Conservation (phyloP, 2,888 invertebrate species). For the Drosophila ezoana region DNA sequence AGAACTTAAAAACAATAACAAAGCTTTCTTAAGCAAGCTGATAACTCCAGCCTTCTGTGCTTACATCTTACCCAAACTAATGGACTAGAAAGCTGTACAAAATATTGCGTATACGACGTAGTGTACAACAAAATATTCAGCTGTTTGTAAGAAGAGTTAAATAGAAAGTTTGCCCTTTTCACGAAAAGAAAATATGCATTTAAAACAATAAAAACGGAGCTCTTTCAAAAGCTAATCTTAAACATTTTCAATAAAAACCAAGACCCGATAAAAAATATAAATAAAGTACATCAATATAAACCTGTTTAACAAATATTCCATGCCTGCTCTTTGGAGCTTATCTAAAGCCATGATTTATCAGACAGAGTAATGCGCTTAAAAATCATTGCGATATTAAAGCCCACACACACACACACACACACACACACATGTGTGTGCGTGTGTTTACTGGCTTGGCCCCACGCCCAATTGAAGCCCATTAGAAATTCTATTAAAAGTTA, state of each 20-base stretch:
- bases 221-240: background rate
- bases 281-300: background rate
- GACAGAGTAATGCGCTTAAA: background rate
- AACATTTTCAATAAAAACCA: background rate
- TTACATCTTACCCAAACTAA: too few species aligned
- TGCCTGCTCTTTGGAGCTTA: background rate
- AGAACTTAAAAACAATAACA: too few species aligned
- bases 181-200: too few species aligned
- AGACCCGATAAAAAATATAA: background rate
- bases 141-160: background rate
- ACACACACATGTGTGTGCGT: background rate
- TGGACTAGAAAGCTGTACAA: background rate
- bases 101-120: conserved; percentile 4
- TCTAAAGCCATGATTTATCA: background rate
- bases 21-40: too few species aligned
- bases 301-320: background rate
- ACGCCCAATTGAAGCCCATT: conserved; percentile 52
- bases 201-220: background rate
- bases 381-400: background rate
- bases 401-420: background rate
- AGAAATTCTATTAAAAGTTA: conserved; percentile 80
- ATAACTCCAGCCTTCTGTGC: too few species aligned
- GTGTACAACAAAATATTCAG: background rate
- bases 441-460: conserved; percentile 18
- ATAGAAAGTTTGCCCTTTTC: too few species aligned